These are phyloP conservation scores for Rhinophrynus dorsalis DNA, from an alignment of 2,797 vertebrate species.

Conservation along the genomic window DNA sequence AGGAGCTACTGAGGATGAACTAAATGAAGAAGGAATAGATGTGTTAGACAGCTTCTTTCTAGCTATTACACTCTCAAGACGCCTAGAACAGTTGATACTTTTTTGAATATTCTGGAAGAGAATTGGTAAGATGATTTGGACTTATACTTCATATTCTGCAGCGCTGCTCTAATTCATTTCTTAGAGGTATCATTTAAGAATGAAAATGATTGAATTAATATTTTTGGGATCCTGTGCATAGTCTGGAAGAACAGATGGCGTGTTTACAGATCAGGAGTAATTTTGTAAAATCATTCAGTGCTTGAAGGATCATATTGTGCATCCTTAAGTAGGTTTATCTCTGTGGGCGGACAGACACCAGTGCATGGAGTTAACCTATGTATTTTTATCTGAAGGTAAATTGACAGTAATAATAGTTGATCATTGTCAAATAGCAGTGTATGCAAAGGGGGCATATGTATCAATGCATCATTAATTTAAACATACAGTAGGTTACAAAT, in stretches of 20 bases:
- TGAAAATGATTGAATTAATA: slow-evolving; percentile 60
- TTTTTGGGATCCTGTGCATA: slow-evolving; percentile 58
- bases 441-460: no score
- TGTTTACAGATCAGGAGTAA: not conserved
- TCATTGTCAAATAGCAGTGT: no score
- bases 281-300: not conserved
- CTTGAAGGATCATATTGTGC: not conserved
- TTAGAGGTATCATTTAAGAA: slow-evolving; percentile 46
- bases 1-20: slow-evolving; percentile 64
- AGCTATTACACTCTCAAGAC: slow-evolving; percentile 59
- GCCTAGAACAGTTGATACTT: slow-evolving; percentile 60
- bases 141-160: slow-evolving; percentile 50
- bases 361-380: no score
- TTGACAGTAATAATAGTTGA: no score
- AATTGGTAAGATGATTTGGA: slow-evolving; percentile 66
- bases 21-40: slow-evolving; percentile 58
- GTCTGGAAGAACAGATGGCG: slow-evolving; percentile 52
- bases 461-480: no score
- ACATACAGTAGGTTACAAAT: no score
- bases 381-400: no score
- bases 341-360: no score
- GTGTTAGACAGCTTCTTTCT: slow-evolving; percentile 61
- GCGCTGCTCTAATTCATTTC: slow-evolving; percentile 56
- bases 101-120: slow-evolving; percentile 61
- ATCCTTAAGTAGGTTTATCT: no score